A percentile compares a stretch with the other conserved stretches of the same genome.
Conservation (phyloP, 2,113 vertebrate genomes). For the Callipepla californica region DNA sequence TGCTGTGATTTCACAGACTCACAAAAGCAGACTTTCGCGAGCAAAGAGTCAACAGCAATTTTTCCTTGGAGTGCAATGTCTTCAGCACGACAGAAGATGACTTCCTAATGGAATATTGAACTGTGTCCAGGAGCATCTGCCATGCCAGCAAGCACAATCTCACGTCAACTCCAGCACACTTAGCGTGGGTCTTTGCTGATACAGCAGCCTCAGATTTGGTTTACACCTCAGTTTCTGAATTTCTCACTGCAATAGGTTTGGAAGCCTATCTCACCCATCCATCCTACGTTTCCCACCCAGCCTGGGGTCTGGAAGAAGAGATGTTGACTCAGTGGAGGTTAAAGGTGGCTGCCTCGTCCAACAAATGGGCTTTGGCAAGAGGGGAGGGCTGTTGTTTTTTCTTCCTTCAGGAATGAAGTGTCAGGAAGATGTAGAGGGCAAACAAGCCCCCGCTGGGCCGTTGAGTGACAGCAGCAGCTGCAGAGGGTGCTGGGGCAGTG, state of each 20-base stretch:
- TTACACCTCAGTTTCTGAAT: not conserved
- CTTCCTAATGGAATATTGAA: not conserved
- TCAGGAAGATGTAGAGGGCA: conserved; percentile 84
- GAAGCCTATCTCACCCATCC: not conserved
- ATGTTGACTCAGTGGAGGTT: conserved; percentile 68
- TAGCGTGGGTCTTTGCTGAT: not conserved
- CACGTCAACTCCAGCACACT: not conserved
- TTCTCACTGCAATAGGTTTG: not conserved
- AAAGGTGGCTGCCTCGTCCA: conserved; percentile 70
- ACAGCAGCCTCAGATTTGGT: not conserved
- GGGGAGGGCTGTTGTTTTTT: conserved; percentile 57
- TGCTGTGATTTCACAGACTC: not conserved
- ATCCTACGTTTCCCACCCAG: not conserved
- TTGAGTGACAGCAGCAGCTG: conserved; percentile 88
- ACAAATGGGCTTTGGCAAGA: conserved; percentile 69
- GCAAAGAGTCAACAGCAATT: not conserved
- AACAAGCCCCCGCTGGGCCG: conserved; percentile 62
- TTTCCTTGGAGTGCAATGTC: not conserved
- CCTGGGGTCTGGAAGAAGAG: not conserved
- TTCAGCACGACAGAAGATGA: not conserved
- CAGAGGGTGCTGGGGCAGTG: not conserved
- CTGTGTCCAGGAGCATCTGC: not conserved
- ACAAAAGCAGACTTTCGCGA: not conserved
- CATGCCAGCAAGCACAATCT: not conserved
- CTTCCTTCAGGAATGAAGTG: conserved; percentile 72